Evolutionary conservation across 2,797 vertebrate genomes (phyloP).

Genomic region (Mionectes olivaceus): DNA sequence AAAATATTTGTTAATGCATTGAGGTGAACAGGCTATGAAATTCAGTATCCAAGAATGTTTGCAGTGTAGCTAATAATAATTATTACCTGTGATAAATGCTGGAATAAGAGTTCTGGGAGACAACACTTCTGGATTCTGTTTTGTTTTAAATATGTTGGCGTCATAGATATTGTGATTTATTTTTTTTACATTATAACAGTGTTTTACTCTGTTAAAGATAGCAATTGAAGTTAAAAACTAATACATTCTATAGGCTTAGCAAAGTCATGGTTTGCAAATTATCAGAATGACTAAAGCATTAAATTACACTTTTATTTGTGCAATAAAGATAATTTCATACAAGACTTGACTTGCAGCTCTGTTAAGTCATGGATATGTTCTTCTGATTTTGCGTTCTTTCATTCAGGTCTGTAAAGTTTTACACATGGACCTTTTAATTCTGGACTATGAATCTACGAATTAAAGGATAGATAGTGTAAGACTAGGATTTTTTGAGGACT

Average conservation of each 20-base stretch:
- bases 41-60: neutral
- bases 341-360: neutral
- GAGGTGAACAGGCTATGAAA: neutral
- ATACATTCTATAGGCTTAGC: neutral
- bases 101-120: neutral
- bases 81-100: neutral
- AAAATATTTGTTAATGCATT: neutral
- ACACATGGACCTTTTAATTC: neutral
- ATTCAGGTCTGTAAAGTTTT: neutral
- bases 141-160: neutral
- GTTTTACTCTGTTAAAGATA: neutral
- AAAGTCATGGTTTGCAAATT: neutral
- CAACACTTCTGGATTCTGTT: neutral
- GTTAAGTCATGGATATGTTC: neutral
- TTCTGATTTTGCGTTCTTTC: neutral
- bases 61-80: neutral
- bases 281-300: conserved; percentile 3
- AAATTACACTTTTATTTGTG: neutral
- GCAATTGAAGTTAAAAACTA: neutral
- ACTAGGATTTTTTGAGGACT: neutral
- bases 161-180: neutral
- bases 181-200: neutral
- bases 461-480: neutral
- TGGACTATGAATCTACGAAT: neutral
- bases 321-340: neutral